Evolutionary conservation across 1,140 invertebrate species (phyloP).

Genomic region (Kradibia gibbosae): DNA sequence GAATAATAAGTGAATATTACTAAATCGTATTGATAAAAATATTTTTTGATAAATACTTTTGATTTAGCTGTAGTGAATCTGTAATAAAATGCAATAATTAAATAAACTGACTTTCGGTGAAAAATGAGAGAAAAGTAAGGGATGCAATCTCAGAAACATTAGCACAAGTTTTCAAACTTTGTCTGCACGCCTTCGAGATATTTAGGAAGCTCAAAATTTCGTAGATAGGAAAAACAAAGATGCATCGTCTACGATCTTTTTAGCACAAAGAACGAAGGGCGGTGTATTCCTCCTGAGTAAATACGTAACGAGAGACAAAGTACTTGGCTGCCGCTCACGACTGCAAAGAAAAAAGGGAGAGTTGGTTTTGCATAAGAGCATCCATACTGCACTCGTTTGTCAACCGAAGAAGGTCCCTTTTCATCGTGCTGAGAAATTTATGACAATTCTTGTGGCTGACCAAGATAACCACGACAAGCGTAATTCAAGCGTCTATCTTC

Average conservation of each 20-base stretch:
- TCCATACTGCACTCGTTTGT: slow-evolving; percentile 54
- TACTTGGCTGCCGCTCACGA: slow-evolving; percentile 1
- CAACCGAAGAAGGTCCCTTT: slow-evolving; percentile 55
- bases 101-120: background rate
- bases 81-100: background rate
- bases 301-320: slow-evolving; percentile 14
- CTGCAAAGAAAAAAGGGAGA: background rate
- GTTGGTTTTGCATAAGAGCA: slow-evolving; percentile 27
- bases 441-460: slow-evolving; percentile 56
- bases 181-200: background rate
- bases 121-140: background rate
- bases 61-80: background rate
- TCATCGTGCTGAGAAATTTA: slow-evolving; percentile 58
- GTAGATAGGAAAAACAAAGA: slow-evolving; percentile 8
- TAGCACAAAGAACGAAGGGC: background rate
- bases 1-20: background rate
- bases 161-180: background rate
- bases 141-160: background rate
- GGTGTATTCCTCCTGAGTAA: slow-evolving; percentile 18
- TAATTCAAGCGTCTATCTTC: slow-evolving; percentile 52
- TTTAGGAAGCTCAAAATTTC: background rate
- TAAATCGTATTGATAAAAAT: background rate
- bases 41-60: background rate
- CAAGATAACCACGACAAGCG: slow-evolving; percentile 56
- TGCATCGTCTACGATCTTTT: background rate